phyloP scores from a whole-genome alignment of 2,113 vertebrate genomes.

The Polyodon spathula region DNA sequence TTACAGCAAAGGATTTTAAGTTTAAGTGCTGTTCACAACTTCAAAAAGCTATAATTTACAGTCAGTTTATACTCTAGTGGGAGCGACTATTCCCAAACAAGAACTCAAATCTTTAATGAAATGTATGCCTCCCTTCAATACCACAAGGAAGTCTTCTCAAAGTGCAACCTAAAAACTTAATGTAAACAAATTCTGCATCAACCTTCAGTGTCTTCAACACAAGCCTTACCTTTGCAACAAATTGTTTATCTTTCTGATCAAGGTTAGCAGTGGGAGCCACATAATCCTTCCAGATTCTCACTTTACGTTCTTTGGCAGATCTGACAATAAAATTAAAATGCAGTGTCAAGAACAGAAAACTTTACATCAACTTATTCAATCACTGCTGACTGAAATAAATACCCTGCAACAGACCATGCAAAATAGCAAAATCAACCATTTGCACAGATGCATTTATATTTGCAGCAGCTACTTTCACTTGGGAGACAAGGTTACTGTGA shows the following conservation, averaged over 20 bases:
- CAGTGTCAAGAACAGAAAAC: too few species aligned
- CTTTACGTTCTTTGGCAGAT: conserved; percentile 85
- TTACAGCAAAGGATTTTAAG: background rate
- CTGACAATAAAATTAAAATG: conserved; percentile 38
- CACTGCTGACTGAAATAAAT: too few species aligned
- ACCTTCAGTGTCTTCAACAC: background rate
- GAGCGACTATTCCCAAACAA: background rate
- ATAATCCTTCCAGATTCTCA: conserved; percentile 95
- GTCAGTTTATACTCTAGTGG: conserved; percentile 1
- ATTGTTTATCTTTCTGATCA: conserved; percentile 95
- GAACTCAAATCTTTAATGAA: background rate
- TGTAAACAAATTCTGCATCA: background rate
- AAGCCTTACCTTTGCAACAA: conserved; percentile 85
- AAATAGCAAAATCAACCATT: too few species aligned
- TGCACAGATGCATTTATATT: too few species aligned
- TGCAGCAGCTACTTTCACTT: too few species aligned
- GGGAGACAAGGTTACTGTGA: too few species aligned
- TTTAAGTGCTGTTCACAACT: background rate
- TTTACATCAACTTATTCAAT: too few species aligned
- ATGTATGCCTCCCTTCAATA: background rate
- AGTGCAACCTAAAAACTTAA: background rate
- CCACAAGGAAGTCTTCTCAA: background rate
- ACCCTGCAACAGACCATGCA: too few species aligned
- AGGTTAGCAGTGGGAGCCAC: conserved; percentile 91
- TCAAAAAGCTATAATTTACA: background rate